phyloP scores from a whole-genome alignment of 1,140 invertebrate genomes.

The Panonychus citri region DNA sequence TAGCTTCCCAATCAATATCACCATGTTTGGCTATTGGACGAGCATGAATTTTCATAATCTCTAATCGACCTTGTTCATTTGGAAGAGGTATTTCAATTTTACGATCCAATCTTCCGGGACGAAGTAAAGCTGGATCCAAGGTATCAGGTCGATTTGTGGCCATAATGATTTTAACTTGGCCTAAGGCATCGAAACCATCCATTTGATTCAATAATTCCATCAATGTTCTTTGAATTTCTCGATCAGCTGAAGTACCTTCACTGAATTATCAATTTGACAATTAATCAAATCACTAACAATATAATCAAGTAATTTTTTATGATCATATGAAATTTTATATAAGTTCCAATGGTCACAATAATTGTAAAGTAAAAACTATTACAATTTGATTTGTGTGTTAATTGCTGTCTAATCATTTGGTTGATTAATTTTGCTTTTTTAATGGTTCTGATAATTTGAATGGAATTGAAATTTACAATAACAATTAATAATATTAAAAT shows the following conservation, averaged over 20 bases:
- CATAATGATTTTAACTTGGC: slow-evolving; percentile 99
- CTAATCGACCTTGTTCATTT: slow-evolving; percentile 87
- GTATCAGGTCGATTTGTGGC: slow-evolving; percentile 97
- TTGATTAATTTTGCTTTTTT: too few species aligned
- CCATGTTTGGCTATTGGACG: slow-evolving; percentile 88
- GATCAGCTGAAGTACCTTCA: slow-evolving; percentile 94
- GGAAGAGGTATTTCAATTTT: slow-evolving; percentile 97
- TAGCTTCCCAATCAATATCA: slow-evolving; percentile 96
- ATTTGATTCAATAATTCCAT: slow-evolving; percentile 99
- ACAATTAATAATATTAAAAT: too few species aligned
- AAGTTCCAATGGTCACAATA: too few species aligned
- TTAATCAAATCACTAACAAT: too few species aligned
- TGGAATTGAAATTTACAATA: too few species aligned
- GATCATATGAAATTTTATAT: too few species aligned
- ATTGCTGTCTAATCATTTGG: too few species aligned
- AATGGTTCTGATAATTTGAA: too few species aligned
- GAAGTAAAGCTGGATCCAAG: slow-evolving; percentile 76
- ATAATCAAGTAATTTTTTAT: too few species aligned
- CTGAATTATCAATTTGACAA: slow-evolving; percentile 95
- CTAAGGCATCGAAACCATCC: slow-evolving; percentile 97
- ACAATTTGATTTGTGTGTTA: too few species aligned
- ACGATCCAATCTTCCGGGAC: slow-evolving; percentile 87
- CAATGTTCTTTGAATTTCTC: slow-evolving; percentile 94
- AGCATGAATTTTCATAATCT: slow-evolving; percentile 97
- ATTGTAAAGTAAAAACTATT: too few species aligned